phyloP scores from a whole-genome alignment of 1,140 invertebrate genomes.

The Cephus cinctus region DNA sequence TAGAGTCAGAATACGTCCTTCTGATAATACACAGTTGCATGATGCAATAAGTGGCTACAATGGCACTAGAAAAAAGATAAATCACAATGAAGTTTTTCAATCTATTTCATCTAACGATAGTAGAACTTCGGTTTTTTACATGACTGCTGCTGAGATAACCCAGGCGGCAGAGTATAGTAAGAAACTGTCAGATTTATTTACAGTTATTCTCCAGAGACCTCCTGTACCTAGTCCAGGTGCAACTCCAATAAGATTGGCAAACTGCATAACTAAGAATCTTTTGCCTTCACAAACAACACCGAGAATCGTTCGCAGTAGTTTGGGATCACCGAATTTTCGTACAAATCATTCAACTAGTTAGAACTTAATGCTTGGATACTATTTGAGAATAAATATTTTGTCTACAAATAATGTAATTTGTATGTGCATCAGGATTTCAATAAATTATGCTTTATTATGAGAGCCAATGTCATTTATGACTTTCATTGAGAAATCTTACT shows the following conservation, averaged over 20 bases:
- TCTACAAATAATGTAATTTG: no score
- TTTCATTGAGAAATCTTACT: no score
- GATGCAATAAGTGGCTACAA: neutral
- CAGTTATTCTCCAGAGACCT: no score
- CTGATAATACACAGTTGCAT: neutral
- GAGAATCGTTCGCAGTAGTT: neutral
- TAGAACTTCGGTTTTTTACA: neutral
- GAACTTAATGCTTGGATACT: no score
- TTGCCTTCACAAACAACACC: neutral
- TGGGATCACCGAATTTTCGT: neutral
- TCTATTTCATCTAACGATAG: neutral
- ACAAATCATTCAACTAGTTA: neutral
- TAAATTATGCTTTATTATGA: no score
- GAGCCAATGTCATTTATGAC: no score
- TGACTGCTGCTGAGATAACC: neutral
- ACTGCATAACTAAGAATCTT: no score
- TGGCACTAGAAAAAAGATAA: neutral
- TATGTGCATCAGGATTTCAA: no score
- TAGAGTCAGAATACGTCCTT: neutral
- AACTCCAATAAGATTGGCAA: no score
- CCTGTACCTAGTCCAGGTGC: no score
- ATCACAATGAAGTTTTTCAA: neutral
- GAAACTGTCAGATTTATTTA: neutral
- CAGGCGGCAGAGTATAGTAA: neutral
- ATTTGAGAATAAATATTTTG: no score